Percentiles rank a stretch among this genome's conserved stretches.
Evolutionary conservation across 2,113 vertebrate species (phyloP).

Genomic region (Ceuthmochares aereus): DNA sequence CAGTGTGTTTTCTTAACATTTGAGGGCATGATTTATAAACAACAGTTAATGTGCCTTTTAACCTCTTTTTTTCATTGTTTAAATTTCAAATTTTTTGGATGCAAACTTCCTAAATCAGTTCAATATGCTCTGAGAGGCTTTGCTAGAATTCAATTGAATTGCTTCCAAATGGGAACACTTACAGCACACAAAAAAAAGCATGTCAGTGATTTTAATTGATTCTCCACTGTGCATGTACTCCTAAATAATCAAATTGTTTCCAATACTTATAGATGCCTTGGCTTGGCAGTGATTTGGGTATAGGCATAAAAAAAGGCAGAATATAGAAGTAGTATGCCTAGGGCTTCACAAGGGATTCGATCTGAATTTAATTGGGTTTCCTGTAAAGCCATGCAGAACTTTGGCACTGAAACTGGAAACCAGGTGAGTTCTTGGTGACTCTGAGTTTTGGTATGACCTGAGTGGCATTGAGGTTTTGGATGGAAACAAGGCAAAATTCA

Average conservation of each 20-base stretch:
- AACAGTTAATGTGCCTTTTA: conserved; percentile 18
- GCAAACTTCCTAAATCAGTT: conserved; percentile 60
- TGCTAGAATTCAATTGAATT: conserved; percentile 40
- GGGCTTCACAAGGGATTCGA: not conserved
- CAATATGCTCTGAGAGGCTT: conserved; percentile 32
- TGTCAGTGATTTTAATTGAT: conserved; percentile 13
- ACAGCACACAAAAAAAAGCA: not conserved
- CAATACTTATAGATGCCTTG: not conserved
- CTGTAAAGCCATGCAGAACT: not conserved
- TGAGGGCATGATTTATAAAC: conserved; percentile 34
- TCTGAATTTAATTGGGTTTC: not conserved
- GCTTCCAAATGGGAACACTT: conserved; percentile 60
- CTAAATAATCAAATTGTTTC: conserved; percentile 22
- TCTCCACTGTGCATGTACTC: not conserved
- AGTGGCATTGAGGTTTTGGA: not conserved
- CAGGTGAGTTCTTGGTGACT: conserved; percentile 34
- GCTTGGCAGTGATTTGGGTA: not conserved
- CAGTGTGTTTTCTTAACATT: conserved; percentile 59
- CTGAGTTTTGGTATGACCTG: not conserved
- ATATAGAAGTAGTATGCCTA: not conserved
- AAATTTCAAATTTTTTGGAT: conserved; percentile 59
- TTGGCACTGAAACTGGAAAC: not conserved
- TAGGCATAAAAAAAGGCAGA: not conserved
- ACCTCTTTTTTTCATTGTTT: conserved; percentile 49
- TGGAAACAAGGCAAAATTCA: not conserved